These are phyloP conservation scores for Zaprionus lineosus DNA, from an alignment of 2,888 invertebrate species.

Conservation along the genomic window DNA sequence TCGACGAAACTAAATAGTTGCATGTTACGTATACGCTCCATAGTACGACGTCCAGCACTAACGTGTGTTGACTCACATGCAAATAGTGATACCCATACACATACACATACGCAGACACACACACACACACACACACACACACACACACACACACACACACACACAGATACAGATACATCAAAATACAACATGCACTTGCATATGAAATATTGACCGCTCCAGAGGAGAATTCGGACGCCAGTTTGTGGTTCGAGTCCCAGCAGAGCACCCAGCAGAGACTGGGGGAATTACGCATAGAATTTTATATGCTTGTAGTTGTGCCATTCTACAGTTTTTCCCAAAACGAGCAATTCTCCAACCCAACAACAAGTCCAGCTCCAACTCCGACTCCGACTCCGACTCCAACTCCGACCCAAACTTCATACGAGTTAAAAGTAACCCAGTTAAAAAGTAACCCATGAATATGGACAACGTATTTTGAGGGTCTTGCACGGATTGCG, in stretches of 20 bases:
- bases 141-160: conserved; percentile 25
- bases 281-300: conserved; percentile 8
- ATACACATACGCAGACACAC: conserved; percentile 12
- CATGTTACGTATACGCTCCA: conserved; percentile 78
- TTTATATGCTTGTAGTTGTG: conserved; percentile 5
- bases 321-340: no score
- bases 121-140: conserved; percentile 13
- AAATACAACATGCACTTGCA: conserved; percentile 46
- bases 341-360: no score
- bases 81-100: conserved; percentile 36
- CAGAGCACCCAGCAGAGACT: conserved; percentile 5
- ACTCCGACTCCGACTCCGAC: no score
- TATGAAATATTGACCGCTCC: conserved; percentile 71
- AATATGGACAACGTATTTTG: no score
- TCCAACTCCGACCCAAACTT: no score
- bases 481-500: no score
- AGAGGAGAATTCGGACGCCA: conserved; percentile 42
- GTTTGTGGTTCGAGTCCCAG: conserved; percentile 17
- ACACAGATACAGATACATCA: neutral
- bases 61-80: conserved; percentile 56
- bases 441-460: conserved; percentile 16
- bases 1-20: conserved; percentile 50
- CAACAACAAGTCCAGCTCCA: no score
- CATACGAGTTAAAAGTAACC: conserved; percentile 1
- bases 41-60: conserved; percentile 36